Base-by-base conservation (phyloP, 2,888 invertebrate genomes). In the Dexiosoma caninum region DNA sequence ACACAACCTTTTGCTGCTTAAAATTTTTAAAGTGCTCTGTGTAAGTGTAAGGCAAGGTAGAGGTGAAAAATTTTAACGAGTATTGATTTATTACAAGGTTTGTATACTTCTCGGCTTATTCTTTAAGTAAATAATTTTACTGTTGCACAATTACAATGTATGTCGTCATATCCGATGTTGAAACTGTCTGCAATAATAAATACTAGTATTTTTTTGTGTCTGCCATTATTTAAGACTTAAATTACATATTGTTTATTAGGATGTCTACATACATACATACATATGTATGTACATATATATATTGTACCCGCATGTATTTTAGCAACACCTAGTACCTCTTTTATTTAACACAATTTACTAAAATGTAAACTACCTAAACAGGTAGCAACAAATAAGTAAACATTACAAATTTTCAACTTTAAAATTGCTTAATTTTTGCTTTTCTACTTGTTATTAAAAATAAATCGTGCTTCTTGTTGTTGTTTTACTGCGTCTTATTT, bases 311-410 rank as follows among this genome's bases (percentile, higher is more conserved):
- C 42, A 44, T 30, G 27, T 44, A 8, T 42, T n/a, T 6, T 9
- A 23, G 35, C 19, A 57, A 16, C 30, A 70, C 76, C 64, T 57
- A n/a, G n/a, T n/a, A 70, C 70, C 49, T 62, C 44, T 60, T 37
- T 57, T 49, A 78, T 49, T 77, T 64, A 62, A 71, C 32, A 71
- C 40, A 70, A 49, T 71, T 57, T 57, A 59, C 19, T 64, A 57
- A 62, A 64, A 42, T 35, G 8, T 16, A 30, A 59, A 16, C 14
- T 32, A 66, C 23, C 14, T 42, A n/a, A 51, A 30, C 12, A 42
- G 21, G 7, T 7, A 55, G 27, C 16, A 64, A 40, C 16, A 64
- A 40, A 32, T 55, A 69, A 40, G n/a, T 55, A 53, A 40, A 57
- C n/a, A 40, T 27, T 40, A 53, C 27, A 49, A 49, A 55, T 70